These are phyloP conservation scores for Alosa alosa DNA, from an alignment of 2,113 vertebrate species.

Conservation along the genomic window DNA sequence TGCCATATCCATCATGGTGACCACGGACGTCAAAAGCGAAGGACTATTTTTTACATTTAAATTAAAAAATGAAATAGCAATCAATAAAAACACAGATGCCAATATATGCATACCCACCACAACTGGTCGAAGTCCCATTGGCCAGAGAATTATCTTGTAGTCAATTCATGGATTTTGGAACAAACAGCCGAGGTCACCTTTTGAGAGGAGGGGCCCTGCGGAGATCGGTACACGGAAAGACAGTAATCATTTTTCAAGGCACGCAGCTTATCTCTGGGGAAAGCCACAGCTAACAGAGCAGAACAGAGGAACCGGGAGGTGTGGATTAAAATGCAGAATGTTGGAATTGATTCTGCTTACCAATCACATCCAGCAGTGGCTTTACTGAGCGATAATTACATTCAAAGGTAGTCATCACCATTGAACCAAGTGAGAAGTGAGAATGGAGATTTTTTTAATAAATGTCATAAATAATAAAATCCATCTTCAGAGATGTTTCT, in stretches of 20 bases:
- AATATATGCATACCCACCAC: background rate
- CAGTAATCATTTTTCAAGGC: background rate
- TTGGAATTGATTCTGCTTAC: background rate
- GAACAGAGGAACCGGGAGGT: background rate
- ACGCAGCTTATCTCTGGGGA: background rate
- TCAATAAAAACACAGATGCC: background rate
- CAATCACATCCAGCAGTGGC: background rate
- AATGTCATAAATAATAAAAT: background rate
- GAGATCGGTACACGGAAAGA: background rate
- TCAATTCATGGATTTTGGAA: background rate
- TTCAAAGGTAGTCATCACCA: background rate
- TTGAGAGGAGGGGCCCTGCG: background rate
- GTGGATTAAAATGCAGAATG: background rate
- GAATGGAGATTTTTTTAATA: background rate
- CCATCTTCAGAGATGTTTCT: too few relatives aligned
- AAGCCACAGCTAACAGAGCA: background rate
- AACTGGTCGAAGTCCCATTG: background rate
- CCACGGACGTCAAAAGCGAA: background rate
- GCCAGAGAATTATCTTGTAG: background rate
- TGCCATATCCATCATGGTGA: background rate
- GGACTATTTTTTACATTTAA: background rate
- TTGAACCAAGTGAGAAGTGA: background rate
- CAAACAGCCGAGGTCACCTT: background rate
- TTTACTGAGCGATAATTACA: background rate
- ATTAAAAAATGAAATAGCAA: background rate